Evolutionary conservation across 2,888 invertebrate species (phyloP).

Genomic region (Scaptomyza polygonia): DNA sequence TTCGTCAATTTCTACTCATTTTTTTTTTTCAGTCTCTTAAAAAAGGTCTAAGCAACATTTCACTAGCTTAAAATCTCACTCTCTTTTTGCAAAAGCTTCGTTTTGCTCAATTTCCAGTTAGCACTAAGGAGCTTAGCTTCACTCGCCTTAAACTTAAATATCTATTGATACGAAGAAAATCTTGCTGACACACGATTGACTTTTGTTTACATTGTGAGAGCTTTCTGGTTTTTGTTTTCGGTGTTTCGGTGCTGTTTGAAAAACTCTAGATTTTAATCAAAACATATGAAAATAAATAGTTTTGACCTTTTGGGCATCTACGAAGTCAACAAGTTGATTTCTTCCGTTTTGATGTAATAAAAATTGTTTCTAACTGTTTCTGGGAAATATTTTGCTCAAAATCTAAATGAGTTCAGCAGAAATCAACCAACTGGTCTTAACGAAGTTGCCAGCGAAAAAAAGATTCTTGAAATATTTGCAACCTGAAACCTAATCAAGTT

Average conservation of each 20-base stretch:
- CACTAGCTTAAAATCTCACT: neutral
- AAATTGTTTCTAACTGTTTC: neutral
- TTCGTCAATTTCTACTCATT: neutral
- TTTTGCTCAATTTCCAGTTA: neutral
- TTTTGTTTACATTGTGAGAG: constrained; percentile 4
- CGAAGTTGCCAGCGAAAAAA: neutral
- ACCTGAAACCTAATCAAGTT: neutral
- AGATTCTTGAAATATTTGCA: neutral
- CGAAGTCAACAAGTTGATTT: constrained; percentile 1
- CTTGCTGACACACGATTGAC: neutral
- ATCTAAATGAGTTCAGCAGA: neutral
- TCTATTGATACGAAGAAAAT: neutral
- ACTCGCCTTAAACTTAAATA: constrained; percentile 8
- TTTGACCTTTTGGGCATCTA: constrained; percentile 5
- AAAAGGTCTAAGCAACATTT: constrained; percentile 1
- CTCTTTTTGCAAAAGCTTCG: neutral
- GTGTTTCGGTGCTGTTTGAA: neutral
- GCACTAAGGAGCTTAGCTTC: constrained; percentile 8
- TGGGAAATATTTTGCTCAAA: neutral
- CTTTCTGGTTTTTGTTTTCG: neutral
- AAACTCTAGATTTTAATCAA: neutral
- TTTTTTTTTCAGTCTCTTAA: neutral
- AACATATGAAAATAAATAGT: constrained; percentile 7
- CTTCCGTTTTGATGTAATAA: neutral
- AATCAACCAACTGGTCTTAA: neutral